A percentile compares a stretch with the other conserved stretches of the same genome.
These are phyloP conservation scores for Protosalanx chinensis DNA, from an alignment of 2,797 vertebrate species.

Conservation along the genomic window DNA sequence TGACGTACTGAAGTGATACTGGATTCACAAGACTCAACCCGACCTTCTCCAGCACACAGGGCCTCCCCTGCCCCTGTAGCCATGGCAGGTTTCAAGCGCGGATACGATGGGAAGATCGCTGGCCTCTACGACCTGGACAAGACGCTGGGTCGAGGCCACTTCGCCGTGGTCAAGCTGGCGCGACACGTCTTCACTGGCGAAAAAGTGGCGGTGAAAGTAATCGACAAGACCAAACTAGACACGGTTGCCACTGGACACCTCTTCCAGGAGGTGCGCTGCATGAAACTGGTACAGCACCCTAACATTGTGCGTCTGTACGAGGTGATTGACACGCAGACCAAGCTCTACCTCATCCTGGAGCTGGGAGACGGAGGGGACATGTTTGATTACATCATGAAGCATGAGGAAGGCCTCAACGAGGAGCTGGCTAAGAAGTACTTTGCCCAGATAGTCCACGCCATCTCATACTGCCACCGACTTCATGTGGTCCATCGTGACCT, in stretches of 20 bases:
- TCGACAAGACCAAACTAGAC: constrained; percentile 97
- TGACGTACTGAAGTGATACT: constrained; percentile 77
- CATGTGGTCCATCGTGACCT: constrained; percentile 97
- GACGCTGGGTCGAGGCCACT: constrained; percentile 95
- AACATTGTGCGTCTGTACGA: constrained; percentile 97
- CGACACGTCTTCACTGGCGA: constrained; percentile 97
- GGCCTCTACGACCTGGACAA: constrained; percentile 97
- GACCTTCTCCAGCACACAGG: constrained; percentile 42
- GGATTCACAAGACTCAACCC: constrained; percentile 50
- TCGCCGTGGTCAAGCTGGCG: constrained; percentile 96
- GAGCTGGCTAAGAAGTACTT: constrained; percentile 97
- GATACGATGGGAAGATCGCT: constrained; percentile 96
- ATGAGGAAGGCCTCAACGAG: constrained; percentile 93
- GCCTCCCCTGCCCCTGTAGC: constrained; percentile 52
- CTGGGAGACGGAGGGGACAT: constrained; percentile 96
- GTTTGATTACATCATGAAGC: constrained; percentile 99
- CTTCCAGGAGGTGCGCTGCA: constrained; percentile 97
- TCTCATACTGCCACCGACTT: constrained; percentile 96
- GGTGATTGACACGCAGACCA: constrained; percentile 97
- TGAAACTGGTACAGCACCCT: constrained; percentile 97
- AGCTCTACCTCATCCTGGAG: constrained; percentile 96
- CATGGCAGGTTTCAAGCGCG: constrained; percentile 97
- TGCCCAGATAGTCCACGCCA: constrained; percentile 96
- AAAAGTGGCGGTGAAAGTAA: constrained; percentile 97
- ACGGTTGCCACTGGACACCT: constrained; percentile 92